phyloP scores from a whole-genome alignment of 2,113 vertebrate species.

The Dascyllus trimaculatus region DNA sequence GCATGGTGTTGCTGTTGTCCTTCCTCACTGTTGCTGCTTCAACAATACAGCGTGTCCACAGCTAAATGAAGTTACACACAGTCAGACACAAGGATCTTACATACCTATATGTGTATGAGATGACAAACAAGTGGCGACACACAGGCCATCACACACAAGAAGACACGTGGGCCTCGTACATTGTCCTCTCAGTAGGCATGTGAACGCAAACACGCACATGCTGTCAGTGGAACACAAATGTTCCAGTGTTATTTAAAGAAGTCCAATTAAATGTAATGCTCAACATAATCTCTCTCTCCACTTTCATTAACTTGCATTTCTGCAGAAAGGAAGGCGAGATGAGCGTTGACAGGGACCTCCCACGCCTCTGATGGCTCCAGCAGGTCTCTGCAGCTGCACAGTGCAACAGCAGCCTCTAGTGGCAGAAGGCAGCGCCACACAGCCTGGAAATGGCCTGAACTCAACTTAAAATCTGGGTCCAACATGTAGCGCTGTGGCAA shows the following conservation, averaged over 20 bases:
- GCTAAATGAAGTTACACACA: conserved; percentile 23
- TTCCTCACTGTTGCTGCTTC: neutral
- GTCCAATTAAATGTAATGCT: conserved; percentile 82
- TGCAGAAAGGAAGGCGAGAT: conserved; percentile 64
- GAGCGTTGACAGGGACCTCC: conserved; percentile 62
- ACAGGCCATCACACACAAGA: neutral
- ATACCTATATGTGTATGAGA: neutral
- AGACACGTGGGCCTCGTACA: neutral
- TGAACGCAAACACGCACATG: neutral
- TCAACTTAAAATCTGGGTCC: neutral
- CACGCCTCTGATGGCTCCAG: conserved; percentile 21
- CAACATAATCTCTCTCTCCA: conserved; percentile 78
- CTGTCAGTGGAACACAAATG: conserved; percentile 28
- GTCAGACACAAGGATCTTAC: neutral
- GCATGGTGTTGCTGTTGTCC: no score
- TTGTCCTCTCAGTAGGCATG: neutral
- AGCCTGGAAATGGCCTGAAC: conserved; percentile 5
- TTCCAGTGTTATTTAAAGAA: conserved; percentile 80
- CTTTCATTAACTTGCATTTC: conserved; percentile 81
- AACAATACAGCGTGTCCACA: conserved; percentile 18
- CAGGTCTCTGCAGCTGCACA: conserved; percentile 20
- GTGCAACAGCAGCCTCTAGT: conserved; percentile 80
- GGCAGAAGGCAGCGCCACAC: neutral
- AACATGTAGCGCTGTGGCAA: no score
- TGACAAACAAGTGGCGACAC: conserved; percentile 7